Percentiles rank a stretch among this genome's conserved stretches.
Evolutionary conservation across 1,140 invertebrate genomes (phyloP).

Genomic region (Cydia fagiglandana): DNA sequence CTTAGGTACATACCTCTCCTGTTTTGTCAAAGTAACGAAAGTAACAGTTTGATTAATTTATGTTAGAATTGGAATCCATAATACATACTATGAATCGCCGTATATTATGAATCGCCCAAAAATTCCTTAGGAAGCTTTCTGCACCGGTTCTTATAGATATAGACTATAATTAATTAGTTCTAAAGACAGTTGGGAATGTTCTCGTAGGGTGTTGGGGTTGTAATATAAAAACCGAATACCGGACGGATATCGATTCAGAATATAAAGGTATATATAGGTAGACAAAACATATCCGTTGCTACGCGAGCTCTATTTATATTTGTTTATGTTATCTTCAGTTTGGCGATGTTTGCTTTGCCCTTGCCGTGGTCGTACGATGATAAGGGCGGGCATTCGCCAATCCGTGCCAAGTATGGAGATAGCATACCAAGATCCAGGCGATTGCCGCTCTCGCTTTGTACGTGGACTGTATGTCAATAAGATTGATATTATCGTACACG

Average conservation of each 20-base stretch:
- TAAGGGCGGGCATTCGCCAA: constrained; percentile 13
- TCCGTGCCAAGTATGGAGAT: constrained; percentile 20
- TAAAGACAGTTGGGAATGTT: not conserved
- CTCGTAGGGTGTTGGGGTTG: not conserved
- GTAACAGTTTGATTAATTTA: no score
- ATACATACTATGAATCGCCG: no score
- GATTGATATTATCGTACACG: not conserved
- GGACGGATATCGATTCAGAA: not conserved
- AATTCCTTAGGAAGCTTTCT: not conserved
- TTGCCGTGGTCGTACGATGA: constrained; percentile 12
- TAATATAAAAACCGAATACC: not conserved
- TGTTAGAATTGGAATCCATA: not conserved
- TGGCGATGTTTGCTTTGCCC: constrained; percentile 25
- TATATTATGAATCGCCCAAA: no score
- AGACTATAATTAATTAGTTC: not conserved
- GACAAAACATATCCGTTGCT: constrained; percentile 38
- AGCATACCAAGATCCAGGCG: constrained; percentile 20
- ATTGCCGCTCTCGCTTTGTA: constrained; percentile 6
- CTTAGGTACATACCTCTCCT: no score
- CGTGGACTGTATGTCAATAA: not conserved
- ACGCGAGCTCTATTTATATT: constrained; percentile 6
- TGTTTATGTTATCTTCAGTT: constrained; percentile 23
- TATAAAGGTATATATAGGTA: not conserved
- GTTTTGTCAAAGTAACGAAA: no score
- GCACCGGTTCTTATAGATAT: not conserved